Evolutionary conservation across 2,797 vertebrate genomes (phyloP).

Genomic region (Synanceia verrucosa): DNA sequence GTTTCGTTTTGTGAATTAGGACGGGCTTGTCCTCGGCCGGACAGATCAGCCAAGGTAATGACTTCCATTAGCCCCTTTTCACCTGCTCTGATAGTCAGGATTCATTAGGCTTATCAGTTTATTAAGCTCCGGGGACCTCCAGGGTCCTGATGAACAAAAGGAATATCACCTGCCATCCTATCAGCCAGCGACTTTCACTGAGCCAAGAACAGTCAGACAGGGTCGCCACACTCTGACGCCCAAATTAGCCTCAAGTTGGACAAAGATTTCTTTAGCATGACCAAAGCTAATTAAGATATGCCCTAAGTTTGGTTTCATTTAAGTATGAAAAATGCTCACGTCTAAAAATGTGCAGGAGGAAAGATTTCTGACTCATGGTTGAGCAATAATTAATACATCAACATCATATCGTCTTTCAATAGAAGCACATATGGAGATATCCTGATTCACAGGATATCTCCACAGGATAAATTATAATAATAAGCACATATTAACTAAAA

Average conservation of each 20-base stretch:
- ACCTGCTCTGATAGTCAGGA: slow-evolving; percentile 48
- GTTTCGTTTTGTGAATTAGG: slow-evolving; percentile 27
- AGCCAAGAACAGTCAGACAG: slow-evolving; percentile 5
- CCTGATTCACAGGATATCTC: too few species aligned
- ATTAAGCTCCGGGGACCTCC: slow-evolving; percentile 44
- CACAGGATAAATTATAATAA: too few species aligned
- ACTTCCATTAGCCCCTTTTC: slow-evolving; percentile 57
- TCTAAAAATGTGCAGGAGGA: background rate
- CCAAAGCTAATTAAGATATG: slow-evolving; percentile 24
- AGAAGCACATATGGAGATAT: too few species aligned
- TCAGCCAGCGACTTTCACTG: slow-evolving; percentile 27
- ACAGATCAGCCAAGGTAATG: slow-evolving; percentile 54
- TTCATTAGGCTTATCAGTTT: slow-evolving; percentile 69
- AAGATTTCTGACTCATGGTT: background rate
- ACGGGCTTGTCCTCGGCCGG: slow-evolving; percentile 23
- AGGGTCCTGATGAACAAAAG: slow-evolving; percentile 31
- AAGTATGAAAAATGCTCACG: background rate
- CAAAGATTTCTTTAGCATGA: slow-evolving; percentile 14
- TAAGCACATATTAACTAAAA: too few species aligned
- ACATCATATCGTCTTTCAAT: too few species aligned
- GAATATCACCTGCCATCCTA: slow-evolving; percentile 44
- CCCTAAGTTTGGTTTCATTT: slow-evolving; percentile 10
- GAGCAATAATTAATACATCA: too few species aligned
- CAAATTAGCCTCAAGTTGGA: slow-evolving; percentile 25
- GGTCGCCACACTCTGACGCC: slow-evolving; percentile 8